Evolutionary conservation across 2,113 vertebrate genomes (phyloP).

Genomic region (Microcebus tavaratra): DNA sequence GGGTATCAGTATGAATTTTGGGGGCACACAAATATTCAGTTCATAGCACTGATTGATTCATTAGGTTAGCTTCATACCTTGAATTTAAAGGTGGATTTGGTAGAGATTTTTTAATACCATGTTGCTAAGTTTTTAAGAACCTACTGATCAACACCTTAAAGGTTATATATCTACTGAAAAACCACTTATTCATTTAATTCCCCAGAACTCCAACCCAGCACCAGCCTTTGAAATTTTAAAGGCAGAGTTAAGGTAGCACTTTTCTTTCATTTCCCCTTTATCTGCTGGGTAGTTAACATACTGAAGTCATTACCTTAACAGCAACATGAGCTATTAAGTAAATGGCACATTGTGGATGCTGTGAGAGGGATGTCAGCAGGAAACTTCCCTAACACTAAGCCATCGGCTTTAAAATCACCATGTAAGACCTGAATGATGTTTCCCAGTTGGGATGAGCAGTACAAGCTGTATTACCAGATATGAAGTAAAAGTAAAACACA

Average conservation of each 20-base stretch:
- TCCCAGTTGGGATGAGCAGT: not conserved
- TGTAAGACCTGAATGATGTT: not conserved
- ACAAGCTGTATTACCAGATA: not conserved
- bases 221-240: not conserved
- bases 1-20: not conserved
- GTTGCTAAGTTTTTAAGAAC: not conserved
- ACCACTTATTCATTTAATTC: not conserved
- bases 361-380: not conserved
- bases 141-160: not conserved
- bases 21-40: not conserved
- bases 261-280: not conserved
- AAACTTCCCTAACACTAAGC: not conserved
- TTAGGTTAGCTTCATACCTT: not conserved
- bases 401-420: not conserved
- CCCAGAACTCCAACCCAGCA: not conserved
- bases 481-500: not conserved
- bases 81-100: not conserved
- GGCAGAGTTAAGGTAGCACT: not conserved
- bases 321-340: not conserved
- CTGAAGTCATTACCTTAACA: not conserved
- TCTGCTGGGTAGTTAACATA: not conserved
- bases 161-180: not conserved
- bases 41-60: not conserved
- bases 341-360: not conserved
- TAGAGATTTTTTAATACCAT: not conserved